Base-by-base conservation (phyloP, 2,888 invertebrate genomes). In the Drosophila picticornis region DNA sequence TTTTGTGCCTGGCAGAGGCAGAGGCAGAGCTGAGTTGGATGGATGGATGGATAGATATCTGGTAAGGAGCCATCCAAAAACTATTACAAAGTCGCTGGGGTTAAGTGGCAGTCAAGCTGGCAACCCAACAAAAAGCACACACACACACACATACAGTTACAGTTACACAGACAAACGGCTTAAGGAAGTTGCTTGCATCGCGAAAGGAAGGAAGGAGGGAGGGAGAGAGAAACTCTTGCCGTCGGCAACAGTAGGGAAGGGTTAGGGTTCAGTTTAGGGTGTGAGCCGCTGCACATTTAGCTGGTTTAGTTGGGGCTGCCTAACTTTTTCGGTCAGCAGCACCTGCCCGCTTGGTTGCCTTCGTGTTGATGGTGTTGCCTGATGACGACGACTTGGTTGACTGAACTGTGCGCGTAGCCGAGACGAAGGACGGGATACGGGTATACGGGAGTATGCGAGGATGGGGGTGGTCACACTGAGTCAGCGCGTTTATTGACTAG, bases 61-160 rank as follows among this genome's bases (percentile, higher is more conserved):
- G 63, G 29, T 64, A 64, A 63, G 79, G 48, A 46, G 57, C 81
- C 73, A 81, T 69, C 73, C 67, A 61, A 70, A 70, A 86, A 83
- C 85, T 81, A 83, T 83, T 60, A 46, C 27, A 71, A 71, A 63
- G 83, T 66, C 61, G 66, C 60, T 73, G 71, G 76, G 85, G 85
- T 80, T 80, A 85, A 85, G 85, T 76, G 83, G 77, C 63, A 63
- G 67, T n/a, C 66, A 56, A 27, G 40, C 57, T 32, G n/a, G 34
- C 43, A 66, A 32, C 68, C 59, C 50, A 63, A 46, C 64, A 57
- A 65, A 38, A 60, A 38, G 36, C 36, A 36, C 53, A 58, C 16
- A 38, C 40, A 38, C 40, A 40, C 29, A 36, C 27, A 46, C 9
- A 25, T 16, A 46, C 46, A 25, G 46, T 16, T 16, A 25, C 4